A percentile compares a stretch with the other conserved stretches of the same genome.
Conservation (phyloP, 2,888 invertebrate species). For the Glomeris marginata region DNA sequence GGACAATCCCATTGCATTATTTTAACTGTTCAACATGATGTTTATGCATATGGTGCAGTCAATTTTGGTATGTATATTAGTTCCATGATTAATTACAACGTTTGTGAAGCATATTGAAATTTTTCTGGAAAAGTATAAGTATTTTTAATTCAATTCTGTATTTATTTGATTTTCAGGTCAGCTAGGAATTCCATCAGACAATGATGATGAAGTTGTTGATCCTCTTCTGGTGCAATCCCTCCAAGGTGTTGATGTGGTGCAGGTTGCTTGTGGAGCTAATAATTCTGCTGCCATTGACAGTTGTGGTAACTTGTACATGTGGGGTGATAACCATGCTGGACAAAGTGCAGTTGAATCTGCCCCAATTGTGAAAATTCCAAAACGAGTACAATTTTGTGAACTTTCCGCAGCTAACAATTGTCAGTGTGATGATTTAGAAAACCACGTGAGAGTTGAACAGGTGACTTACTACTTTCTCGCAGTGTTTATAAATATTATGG, state of each 20-base stretch:
- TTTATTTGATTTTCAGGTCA: constrained; percentile 6
- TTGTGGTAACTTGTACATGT: constrained; percentile 26
- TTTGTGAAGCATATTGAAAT: too few relatives aligned
- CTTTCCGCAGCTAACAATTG: not conserved
- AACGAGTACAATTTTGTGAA: constrained; percentile 3
- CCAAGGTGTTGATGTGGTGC: constrained; percentile 48
- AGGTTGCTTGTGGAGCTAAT: constrained; percentile 56
- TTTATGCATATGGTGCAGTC: too few relatives aligned
- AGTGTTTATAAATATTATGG: too few relatives aligned
- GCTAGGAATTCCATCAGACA: constrained; percentile 1
- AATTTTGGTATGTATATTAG: too few relatives aligned
- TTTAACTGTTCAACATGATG: too few relatives aligned
- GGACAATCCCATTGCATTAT: too few relatives aligned
- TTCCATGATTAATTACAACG: too few relatives aligned
- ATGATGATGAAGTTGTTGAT: constrained; percentile 8
- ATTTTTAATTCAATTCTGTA: too few relatives aligned
- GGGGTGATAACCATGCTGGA: constrained; percentile 30
- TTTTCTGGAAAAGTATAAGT: too few relatives aligned
- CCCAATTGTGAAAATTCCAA: constrained; percentile 4
- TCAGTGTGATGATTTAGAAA: not conserved
- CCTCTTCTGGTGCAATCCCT: constrained; percentile 36
- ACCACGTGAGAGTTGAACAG: too few relatives aligned
- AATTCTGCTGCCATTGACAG: constrained; percentile 31
- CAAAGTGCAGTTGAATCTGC: constrained; percentile 48
- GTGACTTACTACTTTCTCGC: too few relatives aligned